Conservation (phyloP, 1,140 invertebrate species). For the Trichoplusia ni region DNA sequence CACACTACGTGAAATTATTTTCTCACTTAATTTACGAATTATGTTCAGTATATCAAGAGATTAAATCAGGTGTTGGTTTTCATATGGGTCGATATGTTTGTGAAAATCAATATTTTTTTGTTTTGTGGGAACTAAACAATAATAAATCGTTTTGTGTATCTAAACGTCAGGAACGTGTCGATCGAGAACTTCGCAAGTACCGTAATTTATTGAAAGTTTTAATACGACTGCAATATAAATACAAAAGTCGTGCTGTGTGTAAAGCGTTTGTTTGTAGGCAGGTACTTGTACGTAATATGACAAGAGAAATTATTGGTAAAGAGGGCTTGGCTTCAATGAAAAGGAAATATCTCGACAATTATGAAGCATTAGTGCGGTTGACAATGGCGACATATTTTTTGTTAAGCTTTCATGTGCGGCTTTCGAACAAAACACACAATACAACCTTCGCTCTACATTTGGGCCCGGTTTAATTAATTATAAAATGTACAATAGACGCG, state of each 20-base stretch:
- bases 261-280: slow-evolving; percentile 38
- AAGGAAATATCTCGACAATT: slow-evolving; percentile 71
- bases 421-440: slow-evolving; percentile 33
- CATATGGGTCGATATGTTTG: neutral
- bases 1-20: slow-evolving; percentile 39
- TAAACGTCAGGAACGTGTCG: neutral
- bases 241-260: slow-evolving; percentile 30
- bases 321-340: slow-evolving; percentile 52
- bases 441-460: slow-evolving; percentile 37
- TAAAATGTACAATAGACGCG: slow-evolving; percentile 26
- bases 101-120: no score
- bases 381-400: slow-evolving; percentile 67
- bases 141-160: neutral
- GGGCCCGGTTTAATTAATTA: slow-evolving; percentile 47
- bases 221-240: neutral
- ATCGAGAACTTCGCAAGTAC: slow-evolving; percentile 5
- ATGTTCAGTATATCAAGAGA: slow-evolving; percentile 12
- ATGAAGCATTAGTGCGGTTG: slow-evolving; percentile 53
- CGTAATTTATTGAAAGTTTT: slow-evolving; percentile 1
- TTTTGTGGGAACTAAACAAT: no score
- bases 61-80: slow-evolving; percentile 3
- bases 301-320: slow-evolving; percentile 62
- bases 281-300: slow-evolving; percentile 50
- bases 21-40: slow-evolving; percentile 39
- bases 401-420: slow-evolving; percentile 45